These are phyloP conservation scores for Drosophila paramelanica DNA, from an alignment of 2,888 invertebrate species.

Conservation along the genomic window DNA sequence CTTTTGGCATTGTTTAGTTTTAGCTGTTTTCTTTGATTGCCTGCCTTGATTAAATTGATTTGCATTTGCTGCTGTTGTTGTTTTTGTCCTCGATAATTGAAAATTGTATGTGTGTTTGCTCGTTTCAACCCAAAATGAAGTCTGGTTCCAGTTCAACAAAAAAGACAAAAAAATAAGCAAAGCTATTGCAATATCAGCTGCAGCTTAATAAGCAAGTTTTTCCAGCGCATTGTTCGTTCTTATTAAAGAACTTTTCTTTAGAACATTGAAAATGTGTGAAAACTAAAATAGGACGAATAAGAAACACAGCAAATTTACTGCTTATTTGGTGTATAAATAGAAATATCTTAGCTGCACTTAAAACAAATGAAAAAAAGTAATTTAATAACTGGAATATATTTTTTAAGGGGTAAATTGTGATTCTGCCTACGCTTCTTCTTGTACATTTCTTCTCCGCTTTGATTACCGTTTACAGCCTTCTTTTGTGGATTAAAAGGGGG, in stretches of 20 bases:
- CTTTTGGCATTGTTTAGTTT: conserved; percentile 58
- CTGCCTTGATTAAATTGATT: conserved; percentile 57
- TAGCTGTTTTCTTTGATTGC: conserved; percentile 49
- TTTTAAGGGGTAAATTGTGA: too few species aligned
- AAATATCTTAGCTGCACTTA: background rate
- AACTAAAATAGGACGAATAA: background rate
- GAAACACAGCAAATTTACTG: too few species aligned
- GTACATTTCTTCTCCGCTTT: background rate
- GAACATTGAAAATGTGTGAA: background rate
- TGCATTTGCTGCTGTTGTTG: conserved; percentile 52
- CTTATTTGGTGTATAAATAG: background rate
- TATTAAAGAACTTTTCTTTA: background rate
- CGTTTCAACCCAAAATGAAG: conserved; percentile 17
- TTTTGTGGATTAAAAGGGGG: background rate
- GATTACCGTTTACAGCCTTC: background rate
- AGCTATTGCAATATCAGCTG: conserved; percentile 5
- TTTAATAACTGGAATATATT: too few species aligned
- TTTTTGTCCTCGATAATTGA: conserved; percentile 54
- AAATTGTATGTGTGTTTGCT: conserved; percentile 52
- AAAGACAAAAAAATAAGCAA: too few species aligned
- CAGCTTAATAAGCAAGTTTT: conserved; percentile 7
- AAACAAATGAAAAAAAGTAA: too few species aligned
- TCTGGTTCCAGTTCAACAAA: conserved; percentile 9
- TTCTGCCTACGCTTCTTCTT: too few species aligned
- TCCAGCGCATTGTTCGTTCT: background rate